Percentiles rank a stretch among this genome's conserved stretches.
These are phyloP conservation scores for Drosophila baimaii DNA, from an alignment of 1,140 invertebrate genomes.

Conservation along the genomic window DNA sequence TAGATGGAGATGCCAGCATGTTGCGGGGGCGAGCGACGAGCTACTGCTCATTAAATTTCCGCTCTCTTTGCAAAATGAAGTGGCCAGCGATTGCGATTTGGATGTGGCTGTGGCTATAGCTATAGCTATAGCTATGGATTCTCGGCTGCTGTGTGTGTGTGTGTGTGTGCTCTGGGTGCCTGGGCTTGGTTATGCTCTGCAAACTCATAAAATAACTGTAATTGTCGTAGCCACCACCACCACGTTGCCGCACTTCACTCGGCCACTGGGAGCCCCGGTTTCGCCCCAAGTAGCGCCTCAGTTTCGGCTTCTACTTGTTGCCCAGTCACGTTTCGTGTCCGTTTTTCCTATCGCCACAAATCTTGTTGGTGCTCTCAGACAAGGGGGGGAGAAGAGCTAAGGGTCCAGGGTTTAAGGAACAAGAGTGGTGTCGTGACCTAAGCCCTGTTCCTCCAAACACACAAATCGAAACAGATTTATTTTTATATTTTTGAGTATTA, in stretches of 20 bases:
- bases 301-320: conserved; percentile 44
- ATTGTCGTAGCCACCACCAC: conserved; percentile 68
- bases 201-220: conserved; percentile 82
- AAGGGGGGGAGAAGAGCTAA: background rate
- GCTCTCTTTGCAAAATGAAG: conserved; percentile 81
- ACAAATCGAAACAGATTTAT: background rate
- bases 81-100: conserved; percentile 43
- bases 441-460: background rate
- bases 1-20: conserved; percentile 8
- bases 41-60: conserved; percentile 79
- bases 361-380: conserved; percentile 23
- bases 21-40: conserved; percentile 22
- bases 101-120: conserved; percentile 6
- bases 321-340: conserved; percentile 49
- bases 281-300: conserved; percentile 26
- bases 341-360: conserved; percentile 51
- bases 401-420: background rate
- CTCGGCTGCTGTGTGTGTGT: conserved; percentile 15
- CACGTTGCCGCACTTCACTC: conserved; percentile 67
- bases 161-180: background rate
- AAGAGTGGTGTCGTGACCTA: conserved; percentile 1
- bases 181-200: conserved; percentile 69
- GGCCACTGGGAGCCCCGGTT: conserved; percentile 55
- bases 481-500: background rate
- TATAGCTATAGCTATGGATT: conserved; percentile 1